Conservation (phyloP, 2,797 vertebrate species). For the Rhinella marina region DNA sequence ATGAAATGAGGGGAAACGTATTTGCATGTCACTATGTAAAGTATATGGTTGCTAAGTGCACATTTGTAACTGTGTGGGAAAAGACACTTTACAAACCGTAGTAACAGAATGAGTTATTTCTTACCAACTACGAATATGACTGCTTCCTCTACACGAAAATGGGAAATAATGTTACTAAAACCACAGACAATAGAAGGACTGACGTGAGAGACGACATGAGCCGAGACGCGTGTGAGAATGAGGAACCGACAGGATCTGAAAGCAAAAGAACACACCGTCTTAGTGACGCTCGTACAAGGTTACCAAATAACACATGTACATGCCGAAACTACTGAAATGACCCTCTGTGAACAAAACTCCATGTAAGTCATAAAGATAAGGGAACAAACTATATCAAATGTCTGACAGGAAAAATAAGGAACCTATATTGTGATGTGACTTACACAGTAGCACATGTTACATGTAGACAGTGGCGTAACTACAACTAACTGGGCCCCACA, state of each 20-base stretch:
- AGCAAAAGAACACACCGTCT: neutral
- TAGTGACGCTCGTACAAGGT: neutral
- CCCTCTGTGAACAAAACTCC: neutral
- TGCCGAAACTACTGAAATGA: neutral
- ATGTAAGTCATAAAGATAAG: no score
- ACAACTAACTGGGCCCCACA: no score
- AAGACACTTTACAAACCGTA: neutral
- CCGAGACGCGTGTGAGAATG: neutral
- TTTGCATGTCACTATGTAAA: conserved; percentile 14
- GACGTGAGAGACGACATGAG: conserved; percentile 23
- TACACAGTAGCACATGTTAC: no score
- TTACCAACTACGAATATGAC: neutral
- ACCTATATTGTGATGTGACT: no score
- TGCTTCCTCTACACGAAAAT: conserved; percentile 16
- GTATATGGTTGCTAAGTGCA: neutral
- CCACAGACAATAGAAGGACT: conserved; percentile 5
- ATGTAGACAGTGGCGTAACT: no score
- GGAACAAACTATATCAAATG: no score
- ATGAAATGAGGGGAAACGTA: neutral
- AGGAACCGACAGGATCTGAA: neutral
- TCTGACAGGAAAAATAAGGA: no score
- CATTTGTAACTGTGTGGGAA: neutral
- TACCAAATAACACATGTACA: neutral
- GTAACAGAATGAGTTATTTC: neutral
- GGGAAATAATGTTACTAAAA: conserved; percentile 19